Conservation (phyloP, 1,140 invertebrate genomes). For the Caerostris extrusa region DNA sequence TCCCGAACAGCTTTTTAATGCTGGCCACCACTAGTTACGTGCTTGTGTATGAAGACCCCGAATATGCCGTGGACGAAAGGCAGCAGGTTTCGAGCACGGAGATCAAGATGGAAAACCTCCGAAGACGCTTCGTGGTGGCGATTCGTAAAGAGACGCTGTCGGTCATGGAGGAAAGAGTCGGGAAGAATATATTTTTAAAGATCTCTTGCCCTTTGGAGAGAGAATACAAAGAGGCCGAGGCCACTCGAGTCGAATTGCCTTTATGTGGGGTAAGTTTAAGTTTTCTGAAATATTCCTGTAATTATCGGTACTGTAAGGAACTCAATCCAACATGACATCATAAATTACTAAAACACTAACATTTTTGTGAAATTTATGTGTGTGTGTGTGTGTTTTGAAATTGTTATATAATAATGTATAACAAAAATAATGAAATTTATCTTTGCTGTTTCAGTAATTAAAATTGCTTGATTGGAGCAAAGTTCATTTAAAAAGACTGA, state of each 20-base stretch:
- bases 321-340: no score
- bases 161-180: slow-evolving; percentile 79
- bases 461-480: no score
- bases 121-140: slow-evolving; percentile 77
- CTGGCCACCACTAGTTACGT: slow-evolving; percentile 46
- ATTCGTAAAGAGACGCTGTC: slow-evolving; percentile 79
- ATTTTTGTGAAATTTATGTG: no score
- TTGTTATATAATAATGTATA: no score
- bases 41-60: slow-evolving; percentile 61
- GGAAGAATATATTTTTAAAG: slow-evolving; percentile 80
- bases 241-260: slow-evolving; percentile 81
- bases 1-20: neutral
- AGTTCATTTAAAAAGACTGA: no score
- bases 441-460: no score
- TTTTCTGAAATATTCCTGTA: neutral
- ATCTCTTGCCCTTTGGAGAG: slow-evolving; percentile 81
- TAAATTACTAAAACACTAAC: no score
- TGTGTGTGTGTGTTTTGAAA: no score
- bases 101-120: slow-evolving; percentile 59
- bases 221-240: slow-evolving; percentile 81
- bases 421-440: no score
- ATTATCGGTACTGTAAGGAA: no score
- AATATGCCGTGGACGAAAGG: neutral
- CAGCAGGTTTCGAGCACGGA: neutral
- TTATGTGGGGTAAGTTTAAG: slow-evolving; percentile 78